Evolutionary conservation across 2,888 invertebrate genomes (phyloP).

Genomic region (Erebia ligea): DNA sequence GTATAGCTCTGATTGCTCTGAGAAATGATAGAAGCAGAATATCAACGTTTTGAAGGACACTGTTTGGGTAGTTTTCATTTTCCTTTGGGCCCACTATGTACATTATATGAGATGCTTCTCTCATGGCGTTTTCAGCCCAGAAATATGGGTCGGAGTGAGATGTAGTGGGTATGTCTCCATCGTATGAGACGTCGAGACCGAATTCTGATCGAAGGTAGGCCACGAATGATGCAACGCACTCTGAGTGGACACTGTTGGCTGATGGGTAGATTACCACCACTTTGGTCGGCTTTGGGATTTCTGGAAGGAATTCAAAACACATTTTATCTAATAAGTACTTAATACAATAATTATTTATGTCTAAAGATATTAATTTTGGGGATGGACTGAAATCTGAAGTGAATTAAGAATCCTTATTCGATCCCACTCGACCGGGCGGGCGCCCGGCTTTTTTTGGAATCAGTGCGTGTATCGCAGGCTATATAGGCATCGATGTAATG

Average conservation of each 20-base stretch:
- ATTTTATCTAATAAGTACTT: not conserved
- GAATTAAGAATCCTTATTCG: too few relatives aligned
- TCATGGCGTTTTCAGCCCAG: conserved; percentile 69
- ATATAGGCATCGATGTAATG: too few relatives aligned
- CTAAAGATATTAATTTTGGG: too few relatives aligned
- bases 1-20: conserved; percentile 49
- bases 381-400: too few relatives aligned
- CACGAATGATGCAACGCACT: conserved; percentile 69
- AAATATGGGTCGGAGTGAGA: conserved; percentile 67
- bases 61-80: conserved; percentile 63
- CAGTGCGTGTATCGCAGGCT: too few relatives aligned
- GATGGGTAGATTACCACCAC: conserved; percentile 71
- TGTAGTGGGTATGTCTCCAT: conserved; percentile 64
- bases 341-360: too few relatives aligned
- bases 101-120: conserved; percentile 61
- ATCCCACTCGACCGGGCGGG: too few relatives aligned
- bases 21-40: conserved; percentile 58
- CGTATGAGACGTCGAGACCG: conserved; percentile 69
- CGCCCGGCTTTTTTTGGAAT: too few relatives aligned
- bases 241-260: conserved; percentile 65
- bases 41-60: conserved; percentile 60
- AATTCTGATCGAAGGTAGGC: conserved; percentile 66
- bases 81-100: conserved; percentile 70
- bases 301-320: conserved; percentile 39
- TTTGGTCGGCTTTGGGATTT: conserved; percentile 68